phyloP scores from a whole-genome alignment of 2,888 invertebrate species.

The Eumacrocentrus americanus region DNA sequence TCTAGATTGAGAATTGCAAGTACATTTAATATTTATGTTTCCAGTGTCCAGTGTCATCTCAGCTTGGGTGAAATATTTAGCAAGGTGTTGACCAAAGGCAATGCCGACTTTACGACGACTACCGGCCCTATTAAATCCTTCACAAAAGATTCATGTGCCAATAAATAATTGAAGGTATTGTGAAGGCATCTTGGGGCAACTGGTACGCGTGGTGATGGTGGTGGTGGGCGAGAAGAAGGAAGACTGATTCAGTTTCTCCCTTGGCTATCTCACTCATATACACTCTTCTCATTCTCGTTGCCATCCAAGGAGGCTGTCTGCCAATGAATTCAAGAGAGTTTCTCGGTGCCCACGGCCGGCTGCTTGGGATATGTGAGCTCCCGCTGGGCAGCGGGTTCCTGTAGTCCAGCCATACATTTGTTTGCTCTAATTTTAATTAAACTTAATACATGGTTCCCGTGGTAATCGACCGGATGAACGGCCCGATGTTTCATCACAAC shows the following conservation, averaged over 20 bases:
- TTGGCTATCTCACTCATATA: constrained; percentile 1
- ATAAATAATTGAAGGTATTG: constrained; percentile 41
- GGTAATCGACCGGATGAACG: constrained; percentile 39
- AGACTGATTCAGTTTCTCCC: constrained; percentile 26
- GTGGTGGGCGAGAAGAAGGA: constrained; percentile 15
- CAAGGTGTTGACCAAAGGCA: constrained; percentile 36
- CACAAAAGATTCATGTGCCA: constrained; percentile 39
- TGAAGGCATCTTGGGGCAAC: constrained; percentile 24
- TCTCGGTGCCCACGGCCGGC: constrained; percentile 40
- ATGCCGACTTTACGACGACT: constrained; percentile 37
- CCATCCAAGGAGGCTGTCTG: constrained; percentile 15
- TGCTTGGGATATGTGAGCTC: constrained; percentile 41
- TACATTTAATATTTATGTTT: constrained; percentile 7
- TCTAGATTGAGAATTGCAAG: no score
- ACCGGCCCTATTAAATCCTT: constrained; percentile 39
- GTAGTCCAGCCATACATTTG: constrained; percentile 37
- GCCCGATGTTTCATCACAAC: constrained; percentile 36
- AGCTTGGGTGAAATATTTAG: constrained; percentile 35
- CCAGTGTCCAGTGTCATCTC: background rate
- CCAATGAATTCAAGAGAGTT: constrained; percentile 43
- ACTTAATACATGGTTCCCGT: constrained; percentile 44
- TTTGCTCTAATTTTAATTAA: constrained; percentile 57
- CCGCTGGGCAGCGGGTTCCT: constrained; percentile 45
- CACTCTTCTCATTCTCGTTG: background rate
- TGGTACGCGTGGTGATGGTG: no score